Evolutionary conservation across 2,797 vertebrate genomes (phyloP).

Genomic region (Hemitrygon akajei): DNA sequence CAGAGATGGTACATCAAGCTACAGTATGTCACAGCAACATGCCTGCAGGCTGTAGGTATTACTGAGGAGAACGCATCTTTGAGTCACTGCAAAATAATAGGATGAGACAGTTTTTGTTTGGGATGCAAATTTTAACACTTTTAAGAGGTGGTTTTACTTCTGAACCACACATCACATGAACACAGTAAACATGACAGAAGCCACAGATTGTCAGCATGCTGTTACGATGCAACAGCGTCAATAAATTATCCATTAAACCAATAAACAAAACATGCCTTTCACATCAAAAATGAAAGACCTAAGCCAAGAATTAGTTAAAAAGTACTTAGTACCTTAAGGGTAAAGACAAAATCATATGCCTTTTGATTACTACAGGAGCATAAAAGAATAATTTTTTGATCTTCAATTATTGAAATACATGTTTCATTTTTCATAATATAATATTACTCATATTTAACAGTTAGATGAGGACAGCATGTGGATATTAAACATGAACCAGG

Average conservation of each 20-base stretch:
- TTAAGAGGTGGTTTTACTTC: background rate
- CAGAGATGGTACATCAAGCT: background rate
- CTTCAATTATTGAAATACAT: background rate
- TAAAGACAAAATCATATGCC: background rate
- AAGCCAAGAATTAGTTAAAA: background rate
- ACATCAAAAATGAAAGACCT: background rate
- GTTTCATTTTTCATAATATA: background rate
- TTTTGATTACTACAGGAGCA: background rate
- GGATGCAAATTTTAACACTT: background rate
- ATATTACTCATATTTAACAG: background rate
- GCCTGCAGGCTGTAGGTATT: background rate
- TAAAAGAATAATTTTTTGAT: background rate
- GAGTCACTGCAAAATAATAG: background rate
- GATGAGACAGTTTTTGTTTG: background rate
- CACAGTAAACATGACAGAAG: background rate
- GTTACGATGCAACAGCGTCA: background rate
- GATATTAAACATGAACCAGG: too few species aligned
- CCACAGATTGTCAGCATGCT: background rate
- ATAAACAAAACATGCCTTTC: background rate
- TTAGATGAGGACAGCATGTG: too few species aligned
- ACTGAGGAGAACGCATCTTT: background rate
- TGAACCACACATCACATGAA: background rate
- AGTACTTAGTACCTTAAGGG: background rate
- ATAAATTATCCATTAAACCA: conserved; percentile 26
- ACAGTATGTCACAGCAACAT: background rate